Evolutionary conservation across 2,797 vertebrate genomes (phyloP), one percentile per base, ranked within the genome.

Genomic region (Pseudochaenichthys georgianus): DNA sequence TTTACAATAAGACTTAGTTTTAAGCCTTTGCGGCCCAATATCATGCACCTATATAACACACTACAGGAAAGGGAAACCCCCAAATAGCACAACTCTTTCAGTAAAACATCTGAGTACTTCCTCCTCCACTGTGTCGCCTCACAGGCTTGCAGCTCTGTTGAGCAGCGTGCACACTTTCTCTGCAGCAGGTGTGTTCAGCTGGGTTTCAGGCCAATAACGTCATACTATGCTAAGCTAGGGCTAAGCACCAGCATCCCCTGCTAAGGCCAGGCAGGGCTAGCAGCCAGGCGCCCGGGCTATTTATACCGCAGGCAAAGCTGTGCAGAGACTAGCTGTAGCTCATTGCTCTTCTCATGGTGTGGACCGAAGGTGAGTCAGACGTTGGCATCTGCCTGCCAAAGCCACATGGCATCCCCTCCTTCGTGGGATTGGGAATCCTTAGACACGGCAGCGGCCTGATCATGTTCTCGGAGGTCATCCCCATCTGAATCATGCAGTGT

Each of bases 251-350:
- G 84, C 82, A 90, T 89, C 81, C 86, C 84, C 89, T 53, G 65
- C 80, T 91, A 78, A 90, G 80, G 85, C 89, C 80, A n/a, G 62
- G n/a, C 38, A 82, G 78, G 87, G 87, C 90, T 28, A 46, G 77
- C 81, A 86, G 83, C 88, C 91, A 86, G 91, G 82, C 74, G 66
- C 85, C 82, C 76, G n/a, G 72, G 79, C 88, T 94, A 92, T 92
- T 94, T 91, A 91, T 93, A 92, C 65, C 53, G 48, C 52, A 21
- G 73, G 78, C 71, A 82, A 85, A 80, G 81, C 88, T 82, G 73
- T 73, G 54, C 73, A 63, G 74, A 75, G 81, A 68, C 77, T 75
- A 75, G 78, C 84, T 87, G 82, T 80, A 87, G 87, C 85, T 75
- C 78, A 11, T 11, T 63, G 73, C 75, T 76, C 41, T 12, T 88